A percentile compares a stretch with the other conserved stretches of the same genome.
phyloP scores from a whole-genome alignment of 2,888 invertebrate genomes.

The Chymomyza amoena region DNA sequence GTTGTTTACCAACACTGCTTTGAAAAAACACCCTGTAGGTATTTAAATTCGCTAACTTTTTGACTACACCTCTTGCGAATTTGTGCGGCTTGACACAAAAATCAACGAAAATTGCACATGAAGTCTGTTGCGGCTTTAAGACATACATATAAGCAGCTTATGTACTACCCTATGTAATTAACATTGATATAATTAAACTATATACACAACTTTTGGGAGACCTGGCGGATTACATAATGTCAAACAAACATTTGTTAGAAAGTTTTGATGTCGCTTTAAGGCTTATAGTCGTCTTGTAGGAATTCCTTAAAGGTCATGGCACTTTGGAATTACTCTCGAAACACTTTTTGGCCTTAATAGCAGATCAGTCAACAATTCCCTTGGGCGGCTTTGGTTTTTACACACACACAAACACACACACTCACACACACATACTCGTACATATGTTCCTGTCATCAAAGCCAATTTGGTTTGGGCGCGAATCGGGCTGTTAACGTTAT shows the following conservation, averaged over 20 bases:
- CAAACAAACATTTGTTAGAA: background rate
- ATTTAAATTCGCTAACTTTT: background rate
- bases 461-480: background rate
- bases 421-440: too few relatives aligned
- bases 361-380: constrained; percentile 14
- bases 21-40: too few relatives aligned
- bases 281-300: background rate
- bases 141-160: constrained; percentile 47
- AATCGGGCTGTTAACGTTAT: background rate
- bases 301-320: background rate
- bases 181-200: constrained; percentile 39
- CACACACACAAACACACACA: too few relatives aligned
- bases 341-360: background rate
- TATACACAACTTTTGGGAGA: background rate
- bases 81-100: constrained; percentile 27
- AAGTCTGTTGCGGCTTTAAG: constrained; percentile 48
- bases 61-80: background rate
- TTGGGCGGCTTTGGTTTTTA: constrained; percentile 2
- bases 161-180: constrained; percentile 46
- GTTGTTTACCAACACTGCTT: background rate
- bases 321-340: background rate
- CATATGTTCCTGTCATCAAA: background rate
- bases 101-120: constrained; percentile 55
- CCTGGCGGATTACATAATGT: background rate
- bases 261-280: background rate